Evolutionary conservation across 2,113 vertebrate species (phyloP), one percentile per base, ranked within the genome.

Genomic region (Sylvia atricapilla): DNA sequence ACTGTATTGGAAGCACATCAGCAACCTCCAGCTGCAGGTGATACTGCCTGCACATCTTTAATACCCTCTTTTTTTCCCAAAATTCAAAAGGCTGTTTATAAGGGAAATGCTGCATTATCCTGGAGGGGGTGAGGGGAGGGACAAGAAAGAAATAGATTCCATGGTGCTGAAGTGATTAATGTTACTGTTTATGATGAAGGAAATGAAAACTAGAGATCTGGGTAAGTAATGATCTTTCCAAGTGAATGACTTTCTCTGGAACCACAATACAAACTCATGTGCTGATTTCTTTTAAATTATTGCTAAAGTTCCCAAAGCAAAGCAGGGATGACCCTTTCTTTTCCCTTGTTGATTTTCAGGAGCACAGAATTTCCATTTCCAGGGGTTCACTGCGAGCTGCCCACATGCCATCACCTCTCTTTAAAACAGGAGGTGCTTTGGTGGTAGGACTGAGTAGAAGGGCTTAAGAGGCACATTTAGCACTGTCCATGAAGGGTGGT

Each of bases 161-260:
- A 21, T 87, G 80, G 60, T 77, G 52, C 52, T 97, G 87, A 80
- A 62, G 87, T 97, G 96, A 98, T 98, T 97, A 94, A 96, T 97
- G 92, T 92, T 87, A 47, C 93, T 95, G 59, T 85, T 88, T 86
- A 94, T 94, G 95, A 91, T 93, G 85, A 96, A 97, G 82, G 93
- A 97, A 98, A 97, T 96, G 91, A 97, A 97, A 97, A 96, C 74
- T 41, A 94, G 96, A 97, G 97, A 97, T 97, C 89, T 94, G 92
- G 80, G 39, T 95, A 97, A 96, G 70, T 96, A 94, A 97, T 89
- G 70, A 90, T 95, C 95, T 82, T 92, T 98, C 87, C 90, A 91
- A 89, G 90, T 93, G 91, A 96, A 93, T 94, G 70, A 94, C 92
- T 97, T 97, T 94, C 89, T 92, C 80, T 80, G 68, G 95, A 97